Evolutionary conservation across 2,888 invertebrate species (phyloP).

Genomic region (Meteorus cinctellus): DNA sequence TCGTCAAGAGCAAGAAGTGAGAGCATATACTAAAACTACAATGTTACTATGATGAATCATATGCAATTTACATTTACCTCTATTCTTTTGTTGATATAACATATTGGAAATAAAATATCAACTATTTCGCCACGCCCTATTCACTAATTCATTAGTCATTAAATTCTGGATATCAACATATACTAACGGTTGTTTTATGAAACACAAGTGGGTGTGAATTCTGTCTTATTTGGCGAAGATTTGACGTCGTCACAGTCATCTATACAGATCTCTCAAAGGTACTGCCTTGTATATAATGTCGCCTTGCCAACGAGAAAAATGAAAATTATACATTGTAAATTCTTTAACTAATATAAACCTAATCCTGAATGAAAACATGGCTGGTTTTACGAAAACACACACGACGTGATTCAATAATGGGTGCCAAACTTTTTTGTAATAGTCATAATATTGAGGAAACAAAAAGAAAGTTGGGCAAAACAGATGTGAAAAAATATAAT

Average conservation of each 20-base stretch:
- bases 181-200: background rate
- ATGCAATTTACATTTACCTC: background rate
- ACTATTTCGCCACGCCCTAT: constrained; percentile 29
- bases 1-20: constrained; percentile 27
- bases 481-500: constrained; percentile 27
- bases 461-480: background rate
- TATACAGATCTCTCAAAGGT: background rate
- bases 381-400: constrained; percentile 27
- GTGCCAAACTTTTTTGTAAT: background rate
- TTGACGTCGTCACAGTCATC: background rate
- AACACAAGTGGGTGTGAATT: background rate
- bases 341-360: background rate
- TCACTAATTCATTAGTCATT: constrained; percentile 6
- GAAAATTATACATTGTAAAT: background rate
- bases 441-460: background rate
- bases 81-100: background rate
- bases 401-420: constrained; percentile 1
- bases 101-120: background rate
- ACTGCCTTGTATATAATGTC: too few relatives aligned
- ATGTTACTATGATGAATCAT: constrained; percentile 13
- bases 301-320: background rate
- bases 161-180: background rate
- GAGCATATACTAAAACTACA: background rate
- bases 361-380: constrained; percentile 37
- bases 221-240: background rate